Evolutionary conservation across 2,113 vertebrate species (phyloP), one percentile per base, ranked within the genome.

Genomic region (Amblyopsis rosae): DNA sequence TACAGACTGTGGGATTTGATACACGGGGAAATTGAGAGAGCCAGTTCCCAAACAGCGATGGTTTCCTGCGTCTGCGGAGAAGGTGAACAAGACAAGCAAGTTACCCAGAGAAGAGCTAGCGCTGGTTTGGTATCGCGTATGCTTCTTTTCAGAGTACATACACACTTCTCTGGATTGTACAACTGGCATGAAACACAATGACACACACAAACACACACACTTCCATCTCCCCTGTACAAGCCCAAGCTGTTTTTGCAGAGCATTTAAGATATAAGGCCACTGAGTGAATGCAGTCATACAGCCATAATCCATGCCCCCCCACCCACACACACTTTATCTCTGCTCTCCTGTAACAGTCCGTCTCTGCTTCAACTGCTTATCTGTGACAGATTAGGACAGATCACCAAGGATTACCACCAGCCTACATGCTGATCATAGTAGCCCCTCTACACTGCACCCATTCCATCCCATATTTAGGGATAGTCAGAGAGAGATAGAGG

Each of bases 341-440:
- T 8, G 16, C 78, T 71, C 72, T 75, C 76, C 62, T 80, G 62
- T 67, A 79, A 79, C 81, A 80, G 84, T 81, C 87, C 83, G 84
- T 80, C 78, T 72, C 72, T 76, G 72, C 80, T 90, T 92, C 88
- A 89, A 77, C 82, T 74, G 81, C 79, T 72, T 93, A 92, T 93
- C 91, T 91, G 91, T 90, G 88, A 90, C 91, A 92, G 92, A 92
- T 93, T 93, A 93, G 82, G 82, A 71, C 82, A 92, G 91, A 93
- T 93, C 90, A 88, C 86, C 17, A 46, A 79, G 91, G 92, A 93
- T 93, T 93, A 93, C 89, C 86, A 86, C 79, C 77, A 77, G 71
- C 86, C 70, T 80, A 80, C 82, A 89, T 69, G n/a, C 71, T 89
- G 90, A 88, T 90, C 88, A 73, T 53, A 75, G 41, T 46, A 33